phyloP scores from a whole-genome alignment of 2,888 invertebrate genomes.

The Clepsis dumicolana region DNA sequence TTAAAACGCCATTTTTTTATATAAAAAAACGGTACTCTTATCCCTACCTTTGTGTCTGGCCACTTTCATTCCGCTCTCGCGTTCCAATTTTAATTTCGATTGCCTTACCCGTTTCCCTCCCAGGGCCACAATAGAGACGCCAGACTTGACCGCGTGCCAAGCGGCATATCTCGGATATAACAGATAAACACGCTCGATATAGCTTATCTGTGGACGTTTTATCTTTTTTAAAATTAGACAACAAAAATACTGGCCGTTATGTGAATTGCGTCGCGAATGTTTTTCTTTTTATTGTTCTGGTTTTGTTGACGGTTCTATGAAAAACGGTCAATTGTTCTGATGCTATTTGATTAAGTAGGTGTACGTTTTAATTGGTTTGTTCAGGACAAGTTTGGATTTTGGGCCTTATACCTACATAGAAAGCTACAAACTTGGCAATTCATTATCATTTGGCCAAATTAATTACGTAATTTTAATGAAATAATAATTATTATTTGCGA shows the following conservation, averaged over 20 bases:
- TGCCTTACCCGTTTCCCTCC: conserved; percentile 12
- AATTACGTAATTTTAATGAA: too few species aligned
- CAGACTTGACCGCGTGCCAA: conserved; percentile 29
- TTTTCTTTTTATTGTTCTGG: conserved; percentile 17
- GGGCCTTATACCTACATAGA: too few species aligned
- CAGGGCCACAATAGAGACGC: conserved; percentile 27
- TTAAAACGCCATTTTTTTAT: background rate
- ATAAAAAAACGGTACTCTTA: background rate
- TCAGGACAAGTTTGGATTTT: too few species aligned
- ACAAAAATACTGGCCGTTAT: conserved; percentile 21
- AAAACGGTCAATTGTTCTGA: background rate
- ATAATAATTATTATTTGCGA: too few species aligned
- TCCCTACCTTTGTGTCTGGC: background rate
- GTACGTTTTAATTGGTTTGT: too few species aligned
- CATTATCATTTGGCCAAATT: too few species aligned
- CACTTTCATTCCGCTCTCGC: conserved; percentile 4
- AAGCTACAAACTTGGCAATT: too few species aligned
- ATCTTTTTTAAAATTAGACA: conserved; percentile 10
- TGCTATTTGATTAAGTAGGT: background rate
- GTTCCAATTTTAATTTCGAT: conserved; percentile 27
- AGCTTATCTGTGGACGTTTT: conserved; percentile 25
- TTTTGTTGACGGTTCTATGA: conserved; percentile 8
- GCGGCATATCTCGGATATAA: conserved; percentile 15
- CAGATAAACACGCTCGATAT: conserved; percentile 22
- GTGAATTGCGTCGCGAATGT: conserved; percentile 17